Evolutionary conservation across 2,888 invertebrate genomes (phyloP), one percentile per base, ranked within the genome.

Genomic region (Epirrita christyi): DNA sequence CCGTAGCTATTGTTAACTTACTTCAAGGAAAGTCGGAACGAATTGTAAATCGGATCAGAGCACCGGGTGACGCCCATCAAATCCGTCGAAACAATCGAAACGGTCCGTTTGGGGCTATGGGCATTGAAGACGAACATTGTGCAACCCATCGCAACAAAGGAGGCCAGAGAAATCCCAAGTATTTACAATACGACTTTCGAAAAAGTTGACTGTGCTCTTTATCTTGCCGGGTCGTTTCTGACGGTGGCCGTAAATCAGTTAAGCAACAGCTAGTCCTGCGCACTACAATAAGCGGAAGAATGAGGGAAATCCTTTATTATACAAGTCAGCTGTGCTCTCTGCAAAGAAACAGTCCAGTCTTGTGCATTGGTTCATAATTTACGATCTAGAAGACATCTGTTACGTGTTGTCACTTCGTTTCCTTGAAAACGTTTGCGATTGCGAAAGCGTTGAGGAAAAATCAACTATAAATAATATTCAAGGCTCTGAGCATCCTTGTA

Each of bases 41-140:
- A 91, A 90, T 91, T 81, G 81, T 83, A 85, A 88, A 88, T 86
- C 81, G 78, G 84, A 89, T 85, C 84, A 86, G 71, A 78, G 69
- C 76, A 72, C 72, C 78, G 75, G 80, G 83, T 75, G 85, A 83
- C 88, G 86, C 88, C 88, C 85, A 85, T 81, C 81, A 75, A 76
- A 76, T 78, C 71, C 73, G 70, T 75, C 83, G 82, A 88, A 89
- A 91, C 88, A 91, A 90, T 88, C 76, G 82, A 76, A 66, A 71
- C 71, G 73, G 71, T 66, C 75, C 75, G 77, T 79, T 80, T 21
- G 21, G 21, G 21, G 21, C 21, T 21, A 21, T 78, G 78, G 75
- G 76, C 71, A 77, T 75, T 78, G 76, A 80, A 83, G 80, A 80
- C 83, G 79, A 74, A 78, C 80, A 86, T 88, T 90, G 88, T 87